Conservation (phyloP, 2,888 invertebrate species). For the Strigamia transsilvanica region DNA sequence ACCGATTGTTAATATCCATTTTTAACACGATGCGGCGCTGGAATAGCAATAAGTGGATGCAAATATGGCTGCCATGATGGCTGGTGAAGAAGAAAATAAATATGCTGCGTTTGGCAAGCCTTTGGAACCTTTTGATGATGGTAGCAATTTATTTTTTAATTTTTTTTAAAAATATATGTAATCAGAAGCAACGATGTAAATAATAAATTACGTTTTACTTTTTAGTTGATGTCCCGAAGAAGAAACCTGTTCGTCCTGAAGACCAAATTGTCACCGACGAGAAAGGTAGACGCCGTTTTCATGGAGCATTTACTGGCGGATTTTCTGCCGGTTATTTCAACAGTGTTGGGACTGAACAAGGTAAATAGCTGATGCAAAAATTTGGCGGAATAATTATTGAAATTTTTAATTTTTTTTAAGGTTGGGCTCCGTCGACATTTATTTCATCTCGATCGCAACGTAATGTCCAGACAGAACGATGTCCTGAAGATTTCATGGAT, state of each 20-base stretch:
- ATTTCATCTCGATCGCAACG: conserved; percentile 85
- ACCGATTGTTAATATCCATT: background rate
- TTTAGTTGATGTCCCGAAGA: conserved; percentile 79
- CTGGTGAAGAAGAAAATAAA: conserved; percentile 71
- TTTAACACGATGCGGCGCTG: background rate
- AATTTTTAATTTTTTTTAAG: conserved; percentile 63
- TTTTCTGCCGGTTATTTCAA: conserved; percentile 98
- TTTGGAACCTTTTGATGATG: conserved; percentile 83
- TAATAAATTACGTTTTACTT: conserved; percentile 23
- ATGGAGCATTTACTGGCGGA: conserved; percentile 98
- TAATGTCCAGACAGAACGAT: conserved; percentile 69
- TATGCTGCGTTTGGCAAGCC: conserved; percentile 81
- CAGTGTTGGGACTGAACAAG: conserved; percentile 91
- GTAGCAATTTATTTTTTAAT: conserved; percentile 65
- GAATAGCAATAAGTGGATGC: conserved; percentile 16
- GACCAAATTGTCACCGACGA: conserved; percentile 92
- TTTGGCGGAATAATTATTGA: background rate
- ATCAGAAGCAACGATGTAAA: background rate
- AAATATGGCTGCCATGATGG: conserved; percentile 64
- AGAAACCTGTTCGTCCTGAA: conserved; percentile 76
- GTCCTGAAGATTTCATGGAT: conserved; percentile 97
- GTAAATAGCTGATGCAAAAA: conserved; percentile 58
- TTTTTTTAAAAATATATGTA: background rate
- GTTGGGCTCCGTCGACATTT: conserved; percentile 90
- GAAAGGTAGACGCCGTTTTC: conserved; percentile 89